Base-by-base conservation (phyloP, 2,113 vertebrate species). In the Candoia aspera region DNA sequence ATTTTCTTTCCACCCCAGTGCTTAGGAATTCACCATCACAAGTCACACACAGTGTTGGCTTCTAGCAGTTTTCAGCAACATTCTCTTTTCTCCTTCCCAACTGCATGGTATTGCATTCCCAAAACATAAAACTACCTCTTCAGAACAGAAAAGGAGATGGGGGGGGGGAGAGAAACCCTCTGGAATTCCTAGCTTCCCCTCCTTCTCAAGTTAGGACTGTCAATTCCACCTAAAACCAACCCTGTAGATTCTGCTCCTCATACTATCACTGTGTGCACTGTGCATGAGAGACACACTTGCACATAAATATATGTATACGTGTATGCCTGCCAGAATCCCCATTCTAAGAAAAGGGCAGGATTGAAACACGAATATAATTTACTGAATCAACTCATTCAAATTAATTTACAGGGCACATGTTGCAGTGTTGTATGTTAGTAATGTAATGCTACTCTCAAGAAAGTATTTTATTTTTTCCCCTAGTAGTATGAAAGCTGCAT, bases 401-500 rank as follows among this genome's bases (percentile, higher is more conserved):
- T 79, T 79, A 42, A 79, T 79, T 79, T 21, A 49, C 33, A 79
- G 73, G 17, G 33, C 73, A 42, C 73, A 79, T 79, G 6, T 79
- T 79, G 17, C 73, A 79, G 42, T 79, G 33, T 17, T 42, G 33
- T 3, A 2, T 42, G 68, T 37, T 79, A 79, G 9, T 59, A 12
- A 2, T 42, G 53, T 29, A 87, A 17, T 46, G 64, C 19, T 17
- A 49, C 33, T n/a, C 64, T n/a, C 29, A 73, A 90, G 49, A 10
- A 73, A 29, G 55, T 21, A 2, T 2, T 29, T 37, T 79, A 0
- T 46, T 6, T 10, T 4, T 5, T 3, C 6, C 23, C n/a, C 0
- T 10, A 37, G 64, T 6, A 17, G n/a, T 42, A 57, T 79, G 37
- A 79, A 79, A 37, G 68, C 68, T 37, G 0, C 8, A 79, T 79